Conservation (phyloP, 2,113 vertebrate genomes). For the Pterocles burchelli region DNA sequence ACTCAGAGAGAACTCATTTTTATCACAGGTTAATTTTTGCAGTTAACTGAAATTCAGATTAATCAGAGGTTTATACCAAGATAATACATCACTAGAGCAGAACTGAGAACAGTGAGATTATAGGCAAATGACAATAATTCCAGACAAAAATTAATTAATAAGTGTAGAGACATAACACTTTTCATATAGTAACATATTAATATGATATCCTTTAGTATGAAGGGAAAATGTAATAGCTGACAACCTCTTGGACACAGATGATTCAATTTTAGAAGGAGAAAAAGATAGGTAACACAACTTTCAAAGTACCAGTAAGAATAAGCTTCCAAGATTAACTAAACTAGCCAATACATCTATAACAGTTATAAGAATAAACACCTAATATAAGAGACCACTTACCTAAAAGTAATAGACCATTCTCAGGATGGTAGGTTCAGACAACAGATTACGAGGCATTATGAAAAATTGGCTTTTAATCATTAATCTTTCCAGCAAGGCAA, state of each 20-base stretch:
- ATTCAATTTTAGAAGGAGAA: not conserved
- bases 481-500: not conserved
- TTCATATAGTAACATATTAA: not conserved
- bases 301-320: not conserved
- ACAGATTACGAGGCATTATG: not conserved
- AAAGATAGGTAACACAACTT: not conserved
- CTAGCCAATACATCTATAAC: not conserved
- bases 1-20: not conserved
- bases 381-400: not conserved
- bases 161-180: not conserved
- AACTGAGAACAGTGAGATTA: not conserved
- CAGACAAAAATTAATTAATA: not conserved
- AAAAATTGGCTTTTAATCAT: constrained; percentile 15
- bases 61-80: not conserved
- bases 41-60: not conserved
- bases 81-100: not conserved
- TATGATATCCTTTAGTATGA: not conserved
- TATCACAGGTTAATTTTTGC: not conserved
- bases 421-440: not conserved
- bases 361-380: not conserved
- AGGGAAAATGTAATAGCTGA: not conserved
- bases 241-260: not conserved
- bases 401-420: not conserved
- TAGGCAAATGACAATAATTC: not conserved
- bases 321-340: not conserved